These are phyloP conservation scores for Misgurnus anguillicaudatus DNA, from an alignment of 2,113 vertebrate species.

Conservation along the genomic window DNA sequence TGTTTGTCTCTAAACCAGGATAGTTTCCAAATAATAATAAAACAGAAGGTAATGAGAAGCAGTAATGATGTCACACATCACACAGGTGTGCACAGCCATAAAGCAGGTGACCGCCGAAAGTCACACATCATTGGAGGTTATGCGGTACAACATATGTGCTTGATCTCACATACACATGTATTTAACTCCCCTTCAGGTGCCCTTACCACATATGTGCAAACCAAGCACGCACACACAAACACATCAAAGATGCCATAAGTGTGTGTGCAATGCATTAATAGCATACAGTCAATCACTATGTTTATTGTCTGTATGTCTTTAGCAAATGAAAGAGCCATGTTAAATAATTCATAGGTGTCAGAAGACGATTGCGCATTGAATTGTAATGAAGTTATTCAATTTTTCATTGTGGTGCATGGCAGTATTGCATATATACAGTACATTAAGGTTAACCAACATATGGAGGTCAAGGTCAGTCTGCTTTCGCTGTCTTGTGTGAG, in stretches of 20 bases:
- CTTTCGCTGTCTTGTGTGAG: not conserved
- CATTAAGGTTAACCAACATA: slow-evolving; percentile 7
- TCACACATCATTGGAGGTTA: slow-evolving; percentile 14
- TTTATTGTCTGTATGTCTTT: not conserved
- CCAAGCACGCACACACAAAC: not conserved
- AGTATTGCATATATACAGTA: not conserved
- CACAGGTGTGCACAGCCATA: slow-evolving; percentile 41
- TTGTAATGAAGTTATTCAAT: slow-evolving; percentile 12
- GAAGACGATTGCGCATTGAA: not conserved
- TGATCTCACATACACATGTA: not conserved
- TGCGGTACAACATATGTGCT: slow-evolving; percentile 10
- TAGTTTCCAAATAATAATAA: not conserved
- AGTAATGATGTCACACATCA: slow-evolving; percentile 30
- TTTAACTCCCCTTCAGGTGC: slow-evolving; percentile 21
- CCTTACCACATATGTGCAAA: slow-evolving; percentile 13
- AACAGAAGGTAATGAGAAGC: slow-evolving; percentile 32
- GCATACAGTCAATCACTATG: not conserved
- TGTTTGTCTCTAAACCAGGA: not conserved
- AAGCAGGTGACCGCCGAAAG: slow-evolving; percentile 35
- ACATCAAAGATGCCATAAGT: not conserved
- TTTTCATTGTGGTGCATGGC: not conserved
- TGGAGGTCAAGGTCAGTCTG: slow-evolving; percentile 25
- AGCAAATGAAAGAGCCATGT: not conserved
- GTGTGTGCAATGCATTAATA: not conserved
- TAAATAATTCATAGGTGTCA: slow-evolving; percentile 28